Base-by-base conservation (phyloP, 2,113 vertebrate species). In the Salvator merianae region DNA sequence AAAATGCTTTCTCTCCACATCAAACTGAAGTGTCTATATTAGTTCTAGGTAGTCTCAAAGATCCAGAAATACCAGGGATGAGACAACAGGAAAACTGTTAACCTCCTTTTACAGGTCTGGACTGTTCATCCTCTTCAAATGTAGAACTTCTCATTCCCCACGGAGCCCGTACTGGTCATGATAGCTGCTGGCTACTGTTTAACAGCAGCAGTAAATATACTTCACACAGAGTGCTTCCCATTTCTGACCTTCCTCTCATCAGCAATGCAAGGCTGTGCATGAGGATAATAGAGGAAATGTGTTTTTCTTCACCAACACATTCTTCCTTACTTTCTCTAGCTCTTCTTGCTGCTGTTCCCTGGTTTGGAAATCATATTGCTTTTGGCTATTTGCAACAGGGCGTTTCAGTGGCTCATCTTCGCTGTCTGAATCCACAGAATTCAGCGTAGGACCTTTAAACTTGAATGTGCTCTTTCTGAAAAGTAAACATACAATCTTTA, bases 391-490 rank as follows among this genome's bases (percentile, higher is more conserved):
- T 87, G 92, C 94, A 22, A 93, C 88, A 32, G 88, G 95, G 65
- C 97, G 98, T 92, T 97, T 98, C 88, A 90, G 87, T 0, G 91
- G 92, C 86, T 99, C 99, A 63, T 99, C 99, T 26, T 99, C 98
- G 2, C 97, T 97, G 92, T 99, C 99, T 18, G 98, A 99, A 93
- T 99, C 99, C 83, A 96, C 43, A 8, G 69, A 95, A 72, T 94
- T 86, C 22, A 95, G 89, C 81, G 94, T 87, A 1, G 96, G 95
- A 84, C 92, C 95, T 88, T 96, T 96, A 1, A 93, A 94, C 92
- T 98, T 99, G 63, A 97, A 95, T 50, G 94, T 86, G 55, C 95
- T 96, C 91, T 97, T 98, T 91, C 97, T 98, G 91, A 34, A 88
- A 94, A 87, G 81, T 13, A 93, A 85, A 91, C 66, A 77, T 2